A percentile compares a stretch with the other conserved stretches of the same genome.
Conservation (phyloP, 2,888 invertebrate species). For the Coelinius sp. region DNA sequence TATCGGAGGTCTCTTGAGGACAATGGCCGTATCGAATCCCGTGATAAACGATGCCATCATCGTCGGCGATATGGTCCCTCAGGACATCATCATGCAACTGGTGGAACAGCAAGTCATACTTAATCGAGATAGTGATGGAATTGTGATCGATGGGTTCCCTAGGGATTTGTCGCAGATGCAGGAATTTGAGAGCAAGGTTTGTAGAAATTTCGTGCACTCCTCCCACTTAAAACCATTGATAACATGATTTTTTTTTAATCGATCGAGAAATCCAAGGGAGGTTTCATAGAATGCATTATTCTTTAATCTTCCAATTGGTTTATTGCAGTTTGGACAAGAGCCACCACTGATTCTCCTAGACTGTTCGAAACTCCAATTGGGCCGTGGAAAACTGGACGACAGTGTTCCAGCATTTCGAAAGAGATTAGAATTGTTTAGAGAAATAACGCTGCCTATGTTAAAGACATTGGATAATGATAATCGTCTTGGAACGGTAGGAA, state of each 20-base stretch:
- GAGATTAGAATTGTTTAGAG: constrained; percentile 88
- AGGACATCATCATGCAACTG: constrained; percentile 83
- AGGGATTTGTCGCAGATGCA: constrained; percentile 90
- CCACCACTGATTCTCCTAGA: constrained; percentile 90
- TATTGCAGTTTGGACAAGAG: constrained; percentile 78
- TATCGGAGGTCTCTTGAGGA: constrained; percentile 83
- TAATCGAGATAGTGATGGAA: constrained; percentile 75
- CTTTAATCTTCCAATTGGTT: neutral
- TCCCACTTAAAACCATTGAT: too few species aligned
- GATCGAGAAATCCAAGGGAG: neutral
- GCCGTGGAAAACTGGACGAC: constrained; percentile 87
- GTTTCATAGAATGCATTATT: too few species aligned
- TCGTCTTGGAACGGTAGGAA: constrained; percentile 86
- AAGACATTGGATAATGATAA: constrained; percentile 86
- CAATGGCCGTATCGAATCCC: constrained; percentile 79
- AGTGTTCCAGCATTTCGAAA: constrained; percentile 88
- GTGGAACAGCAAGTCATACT: constrained; percentile 78
- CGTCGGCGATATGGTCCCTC: constrained; percentile 85
- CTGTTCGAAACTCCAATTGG: constrained; percentile 91
- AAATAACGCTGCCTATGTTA: constrained; percentile 90
- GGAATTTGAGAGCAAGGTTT: constrained; percentile 90
- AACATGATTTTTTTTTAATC: too few species aligned
- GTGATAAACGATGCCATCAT: constrained; percentile 80
- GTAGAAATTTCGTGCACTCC: neutral
- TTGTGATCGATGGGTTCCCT: constrained; percentile 95